These are phyloP conservation scores for Cancer borealis DNA, from an alignment of 2,888 invertebrate genomes.

Conservation along the genomic window DNA sequence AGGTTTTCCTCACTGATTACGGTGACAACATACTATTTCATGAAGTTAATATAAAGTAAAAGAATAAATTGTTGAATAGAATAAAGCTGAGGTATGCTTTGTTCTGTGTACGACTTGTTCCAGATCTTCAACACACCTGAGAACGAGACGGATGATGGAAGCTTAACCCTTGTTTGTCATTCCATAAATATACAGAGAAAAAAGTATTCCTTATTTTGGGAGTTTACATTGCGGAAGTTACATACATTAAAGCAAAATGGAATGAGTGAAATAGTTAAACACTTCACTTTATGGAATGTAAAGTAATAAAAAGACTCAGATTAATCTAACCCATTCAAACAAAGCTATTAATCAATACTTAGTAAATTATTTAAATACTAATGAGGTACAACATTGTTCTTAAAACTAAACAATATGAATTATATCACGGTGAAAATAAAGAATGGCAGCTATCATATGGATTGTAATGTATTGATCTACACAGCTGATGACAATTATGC, in stretches of 20 bases:
- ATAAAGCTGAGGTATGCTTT: not conserved
- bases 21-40: not conserved
- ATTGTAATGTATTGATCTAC: not conserved
- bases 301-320: not conserved
- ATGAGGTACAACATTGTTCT: not conserved
- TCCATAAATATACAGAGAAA: not conserved
- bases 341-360: not conserved
- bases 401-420: not conserved
- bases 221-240: not conserved
- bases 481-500: not conserved
- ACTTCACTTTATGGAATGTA: not conserved
- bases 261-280: not conserved
- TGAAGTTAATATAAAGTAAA: not conserved
- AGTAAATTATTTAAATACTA: not conserved
- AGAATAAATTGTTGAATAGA: not conserved
- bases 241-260: not conserved
- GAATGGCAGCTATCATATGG: not conserved
- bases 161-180: not conserved
- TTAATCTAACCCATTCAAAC: not conserved
- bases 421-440: not conserved
- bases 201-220: not conserved
- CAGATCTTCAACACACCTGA: not conserved
- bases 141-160: not conserved
- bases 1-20: not conserved
- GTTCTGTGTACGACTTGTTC: not conserved